Percentiles rank a stretch among this genome's conserved stretches.
phyloP scores from a whole-genome alignment of 2,888 invertebrate species.

The Didymodactylos carnosus region DNA sequence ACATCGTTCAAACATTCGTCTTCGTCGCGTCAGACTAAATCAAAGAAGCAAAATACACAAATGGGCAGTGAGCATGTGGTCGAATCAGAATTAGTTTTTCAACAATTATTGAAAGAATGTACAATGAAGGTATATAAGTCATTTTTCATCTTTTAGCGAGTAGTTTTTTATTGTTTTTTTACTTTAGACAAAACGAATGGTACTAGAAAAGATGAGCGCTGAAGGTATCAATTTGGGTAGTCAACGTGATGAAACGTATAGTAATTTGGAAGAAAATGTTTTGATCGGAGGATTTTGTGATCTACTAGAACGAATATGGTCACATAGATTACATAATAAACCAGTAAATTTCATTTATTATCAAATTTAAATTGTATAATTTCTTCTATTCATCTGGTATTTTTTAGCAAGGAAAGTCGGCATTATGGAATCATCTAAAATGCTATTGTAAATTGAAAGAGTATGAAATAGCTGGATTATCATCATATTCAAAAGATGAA shows the following conservation, averaged over 20 bases:
- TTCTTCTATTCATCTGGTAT: too few species aligned
- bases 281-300: slow-evolving; percentile 93
- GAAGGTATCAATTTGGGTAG: slow-evolving; percentile 66
- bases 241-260: slow-evolving; percentile 43
- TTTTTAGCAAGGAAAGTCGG: slow-evolving; percentile 88
- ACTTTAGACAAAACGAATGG: slow-evolving; percentile 73
- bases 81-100: background rate
- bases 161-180: slow-evolving; percentile 31
- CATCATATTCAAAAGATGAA: background rate
- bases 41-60: background rate
- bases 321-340: slow-evolving; percentile 80
- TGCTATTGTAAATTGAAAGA: slow-evolving; percentile 38
- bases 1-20: too few species aligned
- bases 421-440: slow-evolving; percentile 79
- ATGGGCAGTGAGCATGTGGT: background rate
- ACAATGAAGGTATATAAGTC: slow-evolving; percentile 32
- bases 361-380: too few species aligned
- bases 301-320: slow-evolving; percentile 85
- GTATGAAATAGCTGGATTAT: background rate
- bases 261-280: slow-evolving; percentile 71
- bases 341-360: too few species aligned
- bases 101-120: slow-evolving; percentile 68
- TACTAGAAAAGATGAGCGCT: slow-evolving; percentile 97
- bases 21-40: background rate
- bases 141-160: background rate